These are phyloP conservation scores for Brachirus orientalis DNA, from an alignment of 2,113 vertebrate species.

Conservation along the genomic window DNA sequence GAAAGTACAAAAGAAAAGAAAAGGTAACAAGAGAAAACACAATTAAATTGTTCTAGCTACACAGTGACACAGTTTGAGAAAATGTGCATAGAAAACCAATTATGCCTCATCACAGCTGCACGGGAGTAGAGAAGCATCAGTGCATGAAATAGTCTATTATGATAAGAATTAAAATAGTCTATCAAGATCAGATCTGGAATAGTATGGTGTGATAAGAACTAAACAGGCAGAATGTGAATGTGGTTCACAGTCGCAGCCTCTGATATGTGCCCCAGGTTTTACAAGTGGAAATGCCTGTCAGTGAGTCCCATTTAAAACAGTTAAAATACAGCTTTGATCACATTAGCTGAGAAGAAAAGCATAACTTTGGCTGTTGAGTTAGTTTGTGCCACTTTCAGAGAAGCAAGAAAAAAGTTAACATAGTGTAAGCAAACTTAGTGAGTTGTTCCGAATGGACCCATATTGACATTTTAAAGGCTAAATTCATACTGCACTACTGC, in stretches of 20 bases:
- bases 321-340: conserved; percentile 69
- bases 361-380: conserved; percentile 35
- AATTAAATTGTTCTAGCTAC: conserved; percentile 50
- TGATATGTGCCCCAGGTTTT: conserved; percentile 44
- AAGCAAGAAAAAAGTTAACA: not conserved
- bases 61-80: conserved; percentile 44
- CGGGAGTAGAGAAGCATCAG: conserved; percentile 69
- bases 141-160: conserved; percentile 80
- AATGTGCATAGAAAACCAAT: conserved; percentile 77
- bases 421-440: not conserved
- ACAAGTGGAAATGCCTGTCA: conserved; percentile 46
- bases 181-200: conserved; percentile 73
- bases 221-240: conserved; percentile 50
- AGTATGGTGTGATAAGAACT: conserved; percentile 65
- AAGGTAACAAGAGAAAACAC: conserved; percentile 50
- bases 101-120: conserved; percentile 71
- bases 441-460: not conserved
- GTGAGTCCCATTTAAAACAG: conserved; percentile 55
- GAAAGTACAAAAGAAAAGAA: conserved; percentile 60
- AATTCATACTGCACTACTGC: not conserved
- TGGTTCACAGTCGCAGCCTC: conserved; percentile 37
- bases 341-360: conserved; percentile 58
- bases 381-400: conserved; percentile 8
- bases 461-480: not conserved
- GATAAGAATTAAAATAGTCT: conserved; percentile 81